phyloP scores from a whole-genome alignment of 2,888 invertebrate species.

The Mycalesis mineus region DNA sequence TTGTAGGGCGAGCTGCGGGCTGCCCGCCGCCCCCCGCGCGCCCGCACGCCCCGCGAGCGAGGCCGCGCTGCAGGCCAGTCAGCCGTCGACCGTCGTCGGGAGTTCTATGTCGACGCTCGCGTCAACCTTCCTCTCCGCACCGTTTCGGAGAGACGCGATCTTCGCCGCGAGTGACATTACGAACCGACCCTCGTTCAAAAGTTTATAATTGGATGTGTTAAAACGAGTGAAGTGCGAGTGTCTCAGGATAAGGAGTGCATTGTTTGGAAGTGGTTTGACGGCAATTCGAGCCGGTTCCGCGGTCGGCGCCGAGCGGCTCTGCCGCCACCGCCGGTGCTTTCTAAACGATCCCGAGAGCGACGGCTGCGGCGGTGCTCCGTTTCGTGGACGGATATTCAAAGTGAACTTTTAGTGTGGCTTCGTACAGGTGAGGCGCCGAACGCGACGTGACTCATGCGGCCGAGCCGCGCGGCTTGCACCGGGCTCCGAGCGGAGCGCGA shows the following conservation, averaged over 20 bases:
- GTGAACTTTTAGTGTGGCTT: constrained; percentile 37
- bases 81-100: constrained; percentile 37
- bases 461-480: not conserved
- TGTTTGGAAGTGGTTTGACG: constrained; percentile 51
- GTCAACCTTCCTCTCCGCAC: constrained; percentile 41
- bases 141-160: constrained; percentile 39
- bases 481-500: not conserved
- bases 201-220: constrained; percentile 25
- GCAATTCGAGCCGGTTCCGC: constrained; percentile 53
- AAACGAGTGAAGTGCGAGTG: constrained; percentile 34
- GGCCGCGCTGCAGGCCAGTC: constrained; percentile 33
- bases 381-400: constrained; percentile 28
- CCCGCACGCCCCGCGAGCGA: constrained; percentile 34
- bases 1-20: constrained; percentile 59
- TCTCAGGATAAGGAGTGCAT: constrained; percentile 39
- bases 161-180: constrained; percentile 37
- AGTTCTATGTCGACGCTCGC: constrained; percentile 15
- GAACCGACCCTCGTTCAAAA: constrained; percentile 38
- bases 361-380: constrained; percentile 24
- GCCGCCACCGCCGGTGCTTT: constrained; percentile 46
- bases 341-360: constrained; percentile 48
- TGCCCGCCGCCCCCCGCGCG: constrained; percentile 30
- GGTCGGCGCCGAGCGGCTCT: constrained; percentile 35
- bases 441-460: not conserved
- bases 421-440: constrained; percentile 44